Evolutionary conservation across 2,797 vertebrate genomes (phyloP).

Genomic region (Danio kyathit): DNA sequence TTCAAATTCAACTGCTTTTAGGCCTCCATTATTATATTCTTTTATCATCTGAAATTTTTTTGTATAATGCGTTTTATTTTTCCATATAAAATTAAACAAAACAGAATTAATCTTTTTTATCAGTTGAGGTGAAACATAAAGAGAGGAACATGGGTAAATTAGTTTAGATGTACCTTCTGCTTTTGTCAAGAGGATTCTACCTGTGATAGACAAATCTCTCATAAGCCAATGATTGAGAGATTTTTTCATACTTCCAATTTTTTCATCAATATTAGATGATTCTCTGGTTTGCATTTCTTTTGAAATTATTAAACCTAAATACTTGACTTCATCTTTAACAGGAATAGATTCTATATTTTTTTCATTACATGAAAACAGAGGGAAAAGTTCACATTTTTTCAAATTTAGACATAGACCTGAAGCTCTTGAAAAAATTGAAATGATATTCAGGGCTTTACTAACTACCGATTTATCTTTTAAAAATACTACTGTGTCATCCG

Average conservation of each 20-base stretch:
- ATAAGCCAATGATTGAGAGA: constrained; percentile 2
- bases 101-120: neutral
- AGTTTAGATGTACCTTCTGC: too few relatives aligned
- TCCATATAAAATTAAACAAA: too few relatives aligned
- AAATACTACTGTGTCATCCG: neutral
- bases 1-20: constrained; percentile 6
- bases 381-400: constrained; percentile 1
- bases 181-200: too few relatives aligned
- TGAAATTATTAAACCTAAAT: constrained; percentile 1
- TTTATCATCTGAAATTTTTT: too few relatives aligned
- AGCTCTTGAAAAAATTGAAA: neutral
- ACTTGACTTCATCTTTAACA: neutral
- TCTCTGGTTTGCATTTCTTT: neutral
- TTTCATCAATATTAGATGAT: neutral
- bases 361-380: neutral
- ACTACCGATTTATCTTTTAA: neutral
- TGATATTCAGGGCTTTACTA: neutral
- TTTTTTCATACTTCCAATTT: neutral
- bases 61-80: too few relatives aligned
- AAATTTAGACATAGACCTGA: neutral
- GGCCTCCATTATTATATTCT: too few relatives aligned
- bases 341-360: neutral
- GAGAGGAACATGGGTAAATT: too few relatives aligned
- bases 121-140: neutral
- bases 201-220: too few relatives aligned